Evolutionary conservation across 2,797 vertebrate genomes (phyloP).

Genomic region (Huso huso): DNA sequence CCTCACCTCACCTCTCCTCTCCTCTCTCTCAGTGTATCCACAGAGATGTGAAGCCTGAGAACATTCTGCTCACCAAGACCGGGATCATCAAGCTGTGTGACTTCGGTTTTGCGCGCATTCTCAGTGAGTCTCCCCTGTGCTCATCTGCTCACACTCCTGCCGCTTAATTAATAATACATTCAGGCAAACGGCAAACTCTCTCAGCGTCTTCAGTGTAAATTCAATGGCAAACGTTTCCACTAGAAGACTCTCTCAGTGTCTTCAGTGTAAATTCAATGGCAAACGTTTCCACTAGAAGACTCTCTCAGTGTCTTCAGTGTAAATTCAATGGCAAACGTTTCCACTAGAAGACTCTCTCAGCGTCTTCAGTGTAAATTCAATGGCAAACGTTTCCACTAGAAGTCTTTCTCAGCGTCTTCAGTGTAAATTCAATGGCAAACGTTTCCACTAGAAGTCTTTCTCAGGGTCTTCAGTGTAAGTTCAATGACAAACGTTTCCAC

Average conservation of each 20-base stretch:
- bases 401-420: too few species aligned
- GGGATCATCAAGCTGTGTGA: slow-evolving; percentile 83
- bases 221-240: too few species aligned
- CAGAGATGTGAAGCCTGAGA: slow-evolving; percentile 81
- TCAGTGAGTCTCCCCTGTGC: slow-evolving; percentile 56
- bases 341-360: too few species aligned
- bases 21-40: slow-evolving; percentile 56
- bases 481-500: background rate
- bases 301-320: too few species aligned
- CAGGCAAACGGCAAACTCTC: slow-evolving; percentile 12
- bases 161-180: background rate
- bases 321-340: too few species aligned
- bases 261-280: too few species aligned
- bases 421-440: too few species aligned
- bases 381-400: too few species aligned
- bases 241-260: too few species aligned
- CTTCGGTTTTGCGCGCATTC: slow-evolving; percentile 79
- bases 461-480: slow-evolving; percentile 40
- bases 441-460: slow-evolving; percentile 12
- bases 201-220: too few species aligned
- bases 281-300: too few species aligned
- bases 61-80: slow-evolving; percentile 81
- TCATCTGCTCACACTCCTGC: background rate
- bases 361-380: too few species aligned
- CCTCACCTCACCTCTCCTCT: background rate